Evolutionary conservation across 2,888 invertebrate genomes (phyloP), one percentile per base, ranked within the genome.

Genomic region (Mythimna ferrago): DNA sequence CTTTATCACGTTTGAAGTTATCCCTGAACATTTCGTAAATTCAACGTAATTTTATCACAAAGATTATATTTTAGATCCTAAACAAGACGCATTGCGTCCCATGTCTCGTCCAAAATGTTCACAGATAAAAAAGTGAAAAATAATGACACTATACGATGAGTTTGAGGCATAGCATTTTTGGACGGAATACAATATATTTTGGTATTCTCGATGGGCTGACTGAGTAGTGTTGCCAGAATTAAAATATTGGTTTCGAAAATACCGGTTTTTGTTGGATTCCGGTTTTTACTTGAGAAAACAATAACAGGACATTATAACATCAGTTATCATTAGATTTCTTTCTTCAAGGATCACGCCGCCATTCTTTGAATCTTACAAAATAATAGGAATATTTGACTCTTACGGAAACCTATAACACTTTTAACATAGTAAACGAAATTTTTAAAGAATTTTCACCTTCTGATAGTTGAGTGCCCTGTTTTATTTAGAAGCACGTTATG

Each of bases 61-160:
- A 74, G 21, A 66, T 44, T 62, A 11, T 32, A 62, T 26, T 53
- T 38, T n/a, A 71, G 21, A 71, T 61, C 19, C 71, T 73, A 74
- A 75, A 84, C 73, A 79, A 80, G 54, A 73, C 86, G 85, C 85
- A 86, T 84, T 82, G 84, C 78, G 73, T 66, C 64, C 66, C 57
- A 78, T 71, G 62, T 63, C 7, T 21, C 62, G 26, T 73, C 56
- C 65, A 70, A 44, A 62, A 56, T 53, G 65, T 64, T 9, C 71
- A 82, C 76, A 76, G 73, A 70, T 76, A 21, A 56, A 81, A 64
- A 74, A 74, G 67, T 76, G 19, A 58, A 81, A 66, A 74, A 74
- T 48, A 51, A 26, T 48, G 70, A 53, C 10, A 21, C 6, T 7
- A n/a, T 6, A 51, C 64, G 16, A 58, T n/a, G 44, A 76, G 21